Evolutionary conservation across 2,888 invertebrate species (phyloP).

Genomic region (Pollenia angustigena): DNA sequence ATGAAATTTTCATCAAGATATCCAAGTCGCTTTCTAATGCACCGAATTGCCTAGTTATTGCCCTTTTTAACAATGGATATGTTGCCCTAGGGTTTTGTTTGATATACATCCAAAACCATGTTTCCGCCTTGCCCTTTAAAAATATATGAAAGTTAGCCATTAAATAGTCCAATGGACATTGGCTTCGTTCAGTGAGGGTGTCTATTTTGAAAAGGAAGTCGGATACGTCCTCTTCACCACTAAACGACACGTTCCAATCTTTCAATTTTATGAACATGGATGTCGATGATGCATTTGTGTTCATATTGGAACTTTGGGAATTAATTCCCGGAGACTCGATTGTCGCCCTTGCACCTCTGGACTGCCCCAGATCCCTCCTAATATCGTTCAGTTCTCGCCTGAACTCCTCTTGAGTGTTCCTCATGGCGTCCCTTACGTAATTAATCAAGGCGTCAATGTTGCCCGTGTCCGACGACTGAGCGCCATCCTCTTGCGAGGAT

Average conservation of each 20-base stretch:
- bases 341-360: background rate
- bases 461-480: background rate
- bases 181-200: background rate
- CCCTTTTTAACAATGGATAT: background rate
- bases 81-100: too few species aligned
- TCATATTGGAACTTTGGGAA: too few species aligned
- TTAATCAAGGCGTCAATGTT: background rate
- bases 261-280: too few species aligned
- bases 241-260: too few species aligned
- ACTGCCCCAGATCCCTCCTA: background rate
- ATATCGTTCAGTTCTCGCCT: background rate
- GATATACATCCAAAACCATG: background rate
- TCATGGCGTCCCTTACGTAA: background rate
- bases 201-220: conserved; percentile 6
- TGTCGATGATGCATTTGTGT: too few species aligned
- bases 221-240: too few species aligned
- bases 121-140: conserved; percentile 6
- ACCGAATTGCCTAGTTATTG: conserved; percentile 22
- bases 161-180: background rate
- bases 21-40: conserved; percentile 21
- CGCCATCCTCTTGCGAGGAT: background rate
- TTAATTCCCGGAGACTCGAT: too few species aligned
- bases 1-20: background rate
- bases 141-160: conserved; percentile 2
- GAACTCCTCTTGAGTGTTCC: conserved; percentile 1